Percentiles rank a stretch among this genome's conserved stretches.
Conservation (phyloP, 2,113 vertebrate genomes). For the Pteropus alecto region DNA sequence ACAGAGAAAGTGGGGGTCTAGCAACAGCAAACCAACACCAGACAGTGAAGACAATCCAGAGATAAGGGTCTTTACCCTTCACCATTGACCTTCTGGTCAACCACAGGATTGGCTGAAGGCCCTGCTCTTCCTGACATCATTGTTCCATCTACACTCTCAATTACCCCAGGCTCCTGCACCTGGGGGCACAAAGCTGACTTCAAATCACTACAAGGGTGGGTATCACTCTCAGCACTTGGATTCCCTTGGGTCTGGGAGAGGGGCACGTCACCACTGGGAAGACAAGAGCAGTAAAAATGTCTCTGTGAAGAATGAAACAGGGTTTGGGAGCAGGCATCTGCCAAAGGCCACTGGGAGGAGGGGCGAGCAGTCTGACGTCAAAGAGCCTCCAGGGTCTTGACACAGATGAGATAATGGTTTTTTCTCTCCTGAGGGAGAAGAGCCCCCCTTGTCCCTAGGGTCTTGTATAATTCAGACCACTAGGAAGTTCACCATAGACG, state of each 20-base stretch:
- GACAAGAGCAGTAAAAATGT: slow-evolving; percentile 44
- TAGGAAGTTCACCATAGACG: background rate
- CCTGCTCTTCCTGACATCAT: background rate
- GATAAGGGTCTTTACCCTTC: background rate
- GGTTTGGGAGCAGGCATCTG: background rate
- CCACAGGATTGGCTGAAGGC: background rate
- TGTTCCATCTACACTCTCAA: background rate
- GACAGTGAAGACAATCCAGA: background rate
- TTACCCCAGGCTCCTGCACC: background rate
- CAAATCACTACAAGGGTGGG: background rate
- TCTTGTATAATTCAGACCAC: slow-evolving; percentile 36
- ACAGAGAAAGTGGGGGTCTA: background rate
- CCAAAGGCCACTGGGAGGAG: slow-evolving; percentile 14
- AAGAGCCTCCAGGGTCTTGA: slow-evolving; percentile 62
- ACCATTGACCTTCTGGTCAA: background rate
- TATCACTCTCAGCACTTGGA: background rate
- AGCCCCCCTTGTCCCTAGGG: background rate
- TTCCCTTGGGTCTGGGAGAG: background rate
- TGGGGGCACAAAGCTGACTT: background rate
- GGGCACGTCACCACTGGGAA: background rate
- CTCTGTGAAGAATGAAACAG: slow-evolving; percentile 46
- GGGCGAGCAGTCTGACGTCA: slow-evolving; percentile 56
- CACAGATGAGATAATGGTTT: slow-evolving; percentile 69
- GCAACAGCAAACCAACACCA: background rate
- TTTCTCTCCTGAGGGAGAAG: slow-evolving; percentile 36